A percentile compares a stretch with the other conserved stretches of the same genome.
These are phyloP conservation scores for Ophthalmolycus amberensis DNA, from an alignment of 2,113 vertebrate genomes.

Conservation along the genomic window DNA sequence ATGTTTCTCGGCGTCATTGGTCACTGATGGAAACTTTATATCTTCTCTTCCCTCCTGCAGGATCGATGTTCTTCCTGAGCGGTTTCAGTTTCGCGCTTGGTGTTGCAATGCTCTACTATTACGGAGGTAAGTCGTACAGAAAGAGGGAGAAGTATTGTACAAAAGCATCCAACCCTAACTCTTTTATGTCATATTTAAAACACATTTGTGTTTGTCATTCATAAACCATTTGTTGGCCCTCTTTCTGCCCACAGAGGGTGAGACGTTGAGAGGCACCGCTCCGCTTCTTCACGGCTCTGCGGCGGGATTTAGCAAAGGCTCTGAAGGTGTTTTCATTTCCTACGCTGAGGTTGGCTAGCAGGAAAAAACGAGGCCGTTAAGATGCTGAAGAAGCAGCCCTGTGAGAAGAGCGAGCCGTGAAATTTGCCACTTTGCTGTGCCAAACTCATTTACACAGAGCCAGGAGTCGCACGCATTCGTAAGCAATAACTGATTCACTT, in stretches of 20 bases:
- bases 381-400: constrained; percentile 2
- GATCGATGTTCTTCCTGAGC: constrained; percentile 89
- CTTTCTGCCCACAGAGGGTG: constrained; percentile 56
- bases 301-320: constrained; percentile 85
- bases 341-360: constrained; percentile 83
- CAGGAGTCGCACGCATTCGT: not conserved
- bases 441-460: constrained; percentile 37
- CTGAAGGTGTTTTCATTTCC: constrained; percentile 88
- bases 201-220: not conserved
- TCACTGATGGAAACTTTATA: not conserved
- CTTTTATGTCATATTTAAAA: not conserved
- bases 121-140: constrained; percentile 83
- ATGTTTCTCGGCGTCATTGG: not conserved
- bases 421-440: constrained; percentile 46
- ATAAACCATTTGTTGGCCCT: not conserved
- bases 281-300: constrained; percentile 78
- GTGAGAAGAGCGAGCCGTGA: constrained; percentile 26
- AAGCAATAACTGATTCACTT: constrained; percentile 2
- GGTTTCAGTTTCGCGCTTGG: constrained; percentile 90
- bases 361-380: constrained; percentile 34
- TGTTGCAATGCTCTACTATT: constrained; percentile 90
- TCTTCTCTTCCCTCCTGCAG: constrained; percentile 70
- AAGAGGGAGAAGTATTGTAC: not conserved
- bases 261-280: constrained; percentile 52
- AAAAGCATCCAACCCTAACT: not conserved